phyloP scores from a whole-genome alignment of 1,140 invertebrate genomes.

The Drosophila arawakana region DNA sequence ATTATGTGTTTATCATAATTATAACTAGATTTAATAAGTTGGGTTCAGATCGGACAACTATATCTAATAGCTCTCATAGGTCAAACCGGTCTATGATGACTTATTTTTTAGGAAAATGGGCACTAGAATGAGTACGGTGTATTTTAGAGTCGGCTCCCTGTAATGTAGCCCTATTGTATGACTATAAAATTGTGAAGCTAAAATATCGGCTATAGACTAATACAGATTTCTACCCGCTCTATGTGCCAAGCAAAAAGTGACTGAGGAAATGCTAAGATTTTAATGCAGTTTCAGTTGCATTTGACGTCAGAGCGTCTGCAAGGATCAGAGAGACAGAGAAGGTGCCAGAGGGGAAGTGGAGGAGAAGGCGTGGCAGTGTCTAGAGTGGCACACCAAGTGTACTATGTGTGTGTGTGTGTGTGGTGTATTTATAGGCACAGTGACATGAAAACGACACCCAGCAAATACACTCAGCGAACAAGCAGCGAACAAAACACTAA shows the following conservation, averaged over 20 bases:
- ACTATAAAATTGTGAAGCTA: too few relatives aligned
- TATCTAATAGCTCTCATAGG: too few relatives aligned
- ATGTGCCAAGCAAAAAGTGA: background rate
- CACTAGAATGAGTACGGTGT: too few relatives aligned
- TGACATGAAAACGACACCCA: slow-evolving; percentile 60
- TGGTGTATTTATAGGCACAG: slow-evolving; percentile 53
- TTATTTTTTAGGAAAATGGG: too few relatives aligned
- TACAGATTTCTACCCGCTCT: too few relatives aligned
- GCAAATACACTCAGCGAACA: slow-evolving; percentile 33
- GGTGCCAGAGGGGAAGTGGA: background rate
- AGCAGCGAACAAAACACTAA: slow-evolving; percentile 28
- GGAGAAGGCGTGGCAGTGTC: slow-evolving; percentile 20
- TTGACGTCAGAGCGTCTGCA: slow-evolving; percentile 66
- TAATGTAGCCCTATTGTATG: too few relatives aligned
- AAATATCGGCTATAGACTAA: too few relatives aligned
- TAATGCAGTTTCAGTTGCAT: slow-evolving; percentile 33
- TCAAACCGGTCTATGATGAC: too few relatives aligned
- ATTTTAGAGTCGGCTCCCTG: too few relatives aligned
- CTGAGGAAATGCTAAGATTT: slow-evolving; percentile 24
- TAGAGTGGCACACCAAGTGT: slow-evolving; percentile 38
- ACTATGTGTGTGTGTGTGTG: background rate
- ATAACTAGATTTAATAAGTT: too few relatives aligned
- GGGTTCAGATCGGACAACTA: too few relatives aligned
- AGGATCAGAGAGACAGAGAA: slow-evolving; percentile 51
- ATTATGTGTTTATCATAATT: too few relatives aligned